Base-by-base conservation (phyloP, 2,797 vertebrate genomes). In the Muraenolepis orangiensis region DNA sequence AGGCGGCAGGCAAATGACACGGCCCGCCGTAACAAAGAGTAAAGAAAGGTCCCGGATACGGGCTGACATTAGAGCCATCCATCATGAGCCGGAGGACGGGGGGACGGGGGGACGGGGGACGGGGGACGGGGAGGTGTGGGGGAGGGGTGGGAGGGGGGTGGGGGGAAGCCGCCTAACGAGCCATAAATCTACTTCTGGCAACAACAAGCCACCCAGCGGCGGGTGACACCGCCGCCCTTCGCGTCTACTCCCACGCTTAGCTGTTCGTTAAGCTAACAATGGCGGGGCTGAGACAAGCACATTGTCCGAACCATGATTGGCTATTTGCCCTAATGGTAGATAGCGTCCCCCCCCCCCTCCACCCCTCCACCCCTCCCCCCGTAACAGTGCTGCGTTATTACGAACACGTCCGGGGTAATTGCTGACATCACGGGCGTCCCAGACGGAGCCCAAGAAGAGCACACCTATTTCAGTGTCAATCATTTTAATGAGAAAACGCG, bases 21-120 rank as follows among this genome's bases (percentile, higher is more conserved):
- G 83, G 86, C 82, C 77, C 76, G 88, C 73, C 72, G 89, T 84
- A 69, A 77, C 86, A 87, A 74, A 32, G 79, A 18, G 75, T 82
- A 72, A 81, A 90, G 28, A 13, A 66, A 16, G 26, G 85, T 88
- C 84, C 87, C 78, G 84, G 91, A 91, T 89, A 80, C 64, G 74
- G 86, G 90, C 90, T 94, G 90, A 92, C 92, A 92, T 84, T 77
- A 91, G 91, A 89, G 92, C 92, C 91, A 95, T 96, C 94, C 91
- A 94, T 95, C 95, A 95, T 88, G 85, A 82, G 81, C 76, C 75
- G 77, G 78, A 79, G 72, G 71, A 83, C 66, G 78, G 77, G 82
- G 79, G n/a, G n/a, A n/a, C n/a, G n/a, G n/a, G n/a, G n/a, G n/a
- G n/a, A n/a, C n/a, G n/a, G n/a, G n/a, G n/a, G n/a, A n/a, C n/a